Percentiles rank a stretch among this genome's conserved stretches.
Evolutionary conservation across 2,113 vertebrate genomes (phyloP).

Genomic region (Spea bombifrons): DNA sequence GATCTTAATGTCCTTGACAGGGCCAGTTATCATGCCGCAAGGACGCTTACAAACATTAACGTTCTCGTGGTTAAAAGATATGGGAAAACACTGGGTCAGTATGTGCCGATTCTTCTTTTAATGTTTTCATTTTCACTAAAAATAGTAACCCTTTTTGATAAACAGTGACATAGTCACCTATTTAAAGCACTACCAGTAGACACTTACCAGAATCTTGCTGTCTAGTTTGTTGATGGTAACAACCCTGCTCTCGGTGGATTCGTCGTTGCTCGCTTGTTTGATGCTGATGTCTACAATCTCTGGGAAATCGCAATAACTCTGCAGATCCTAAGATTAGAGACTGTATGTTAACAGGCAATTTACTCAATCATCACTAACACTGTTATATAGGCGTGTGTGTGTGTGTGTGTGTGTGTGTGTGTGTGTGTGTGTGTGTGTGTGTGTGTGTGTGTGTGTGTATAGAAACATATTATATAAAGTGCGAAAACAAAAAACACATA

Average conservation of each 20-base stretch:
- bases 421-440: no score
- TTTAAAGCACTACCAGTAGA: conserved; percentile 15
- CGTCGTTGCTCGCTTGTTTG: conserved; percentile 88
- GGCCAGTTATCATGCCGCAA: background rate
- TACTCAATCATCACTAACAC: no score
- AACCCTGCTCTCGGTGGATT: conserved; percentile 85
- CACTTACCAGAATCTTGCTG: conserved; percentile 82
- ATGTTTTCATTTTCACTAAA: background rate
- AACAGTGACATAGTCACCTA: background rate
- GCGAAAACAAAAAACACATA: no score
- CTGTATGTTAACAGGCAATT: no score
- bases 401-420: no score
- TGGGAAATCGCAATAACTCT: conserved; percentile 92
- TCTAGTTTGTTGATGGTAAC: conserved; percentile 92
- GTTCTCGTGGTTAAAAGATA: background rate
- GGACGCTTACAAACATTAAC: background rate
- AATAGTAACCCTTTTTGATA: background rate
- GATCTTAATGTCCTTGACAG: background rate
- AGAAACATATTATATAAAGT: no score
- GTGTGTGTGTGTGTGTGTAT: no score
- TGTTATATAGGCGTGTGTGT: no score
- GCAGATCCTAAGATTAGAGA: conserved; percentile 72
- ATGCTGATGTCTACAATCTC: conserved; percentile 94
- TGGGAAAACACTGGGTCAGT: background rate
- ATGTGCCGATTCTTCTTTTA: background rate